A percentile compares a stretch with the other conserved stretches of the same genome.
These are phyloP conservation scores for Tethea ocularis DNA, from an alignment of 2,888 invertebrate species.

Conservation along the genomic window DNA sequence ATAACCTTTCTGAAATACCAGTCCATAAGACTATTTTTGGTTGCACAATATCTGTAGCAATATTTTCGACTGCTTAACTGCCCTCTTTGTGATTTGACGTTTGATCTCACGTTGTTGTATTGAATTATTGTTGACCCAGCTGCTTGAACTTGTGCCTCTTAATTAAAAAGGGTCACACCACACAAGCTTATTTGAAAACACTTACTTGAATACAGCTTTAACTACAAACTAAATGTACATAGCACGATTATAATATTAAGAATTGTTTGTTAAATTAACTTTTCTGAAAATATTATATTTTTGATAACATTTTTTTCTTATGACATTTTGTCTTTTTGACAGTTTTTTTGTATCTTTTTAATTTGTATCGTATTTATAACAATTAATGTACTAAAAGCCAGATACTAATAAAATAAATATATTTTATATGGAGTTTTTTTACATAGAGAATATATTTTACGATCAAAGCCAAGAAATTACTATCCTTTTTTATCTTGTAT, in stretches of 20 bases:
- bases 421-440: no score
- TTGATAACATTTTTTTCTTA: background rate
- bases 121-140: slow-evolving; percentile 31
- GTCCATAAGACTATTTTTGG: slow-evolving; percentile 20
- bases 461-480: no score
- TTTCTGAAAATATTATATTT: no score
- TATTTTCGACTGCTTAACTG: slow-evolving; percentile 28
- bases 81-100: slow-evolving; percentile 31
- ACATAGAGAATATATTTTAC: no score
- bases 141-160: slow-evolving; percentile 23
- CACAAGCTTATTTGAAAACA: background rate
- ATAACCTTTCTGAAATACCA: slow-evolving; percentile 43
- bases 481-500: no score
- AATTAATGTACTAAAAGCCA: no score
- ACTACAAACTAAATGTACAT: background rate
- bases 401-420: no score
- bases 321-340: background rate
- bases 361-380: no score
- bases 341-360: no score
- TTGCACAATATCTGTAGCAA: slow-evolving; percentile 29
- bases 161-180: background rate
- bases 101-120: slow-evolving; percentile 7
- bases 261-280: no score
- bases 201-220: background rate
- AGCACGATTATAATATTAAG: no score